A percentile compares a stretch with the other conserved stretches of the same genome.
These are phyloP conservation scores for Xanthia icteritia DNA, from an alignment of 2,888 invertebrate genomes.

Conservation along the genomic window DNA sequence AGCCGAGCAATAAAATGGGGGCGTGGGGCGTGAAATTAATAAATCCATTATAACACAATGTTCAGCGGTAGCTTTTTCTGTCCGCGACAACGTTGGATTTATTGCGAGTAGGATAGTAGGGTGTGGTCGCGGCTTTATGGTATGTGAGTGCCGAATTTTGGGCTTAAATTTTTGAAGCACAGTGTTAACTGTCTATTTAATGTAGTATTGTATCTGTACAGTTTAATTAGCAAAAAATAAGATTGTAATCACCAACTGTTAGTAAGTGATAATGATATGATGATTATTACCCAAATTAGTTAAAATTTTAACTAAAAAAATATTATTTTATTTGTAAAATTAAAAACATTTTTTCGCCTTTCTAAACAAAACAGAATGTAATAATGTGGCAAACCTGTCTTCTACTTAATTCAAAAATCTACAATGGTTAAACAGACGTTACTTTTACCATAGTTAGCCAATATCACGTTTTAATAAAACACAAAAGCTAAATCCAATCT, in stretches of 20 bases:
- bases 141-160: slow-evolving; percentile 62
- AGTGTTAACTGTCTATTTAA: background rate
- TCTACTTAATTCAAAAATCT: background rate
- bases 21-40: slow-evolving; percentile 83
- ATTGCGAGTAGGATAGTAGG: slow-evolving; percentile 77
- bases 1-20: slow-evolving; percentile 68
- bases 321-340: too few species aligned
- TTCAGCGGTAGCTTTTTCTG: slow-evolving; percentile 83
- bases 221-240: too few species aligned
- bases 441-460: background rate
- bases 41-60: slow-evolving; percentile 86
- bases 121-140: slow-evolving; percentile 64
- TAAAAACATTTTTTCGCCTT: too few species aligned
- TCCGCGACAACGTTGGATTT: slow-evolving; percentile 83
- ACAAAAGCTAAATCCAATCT: slow-evolving; percentile 9
- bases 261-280: too few species aligned
- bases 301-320: too few species aligned
- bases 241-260: too few species aligned
- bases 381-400: background rate
- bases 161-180: background rate
- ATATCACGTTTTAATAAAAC: background rate
- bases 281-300: too few species aligned
- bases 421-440: too few species aligned
- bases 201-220: too few species aligned
- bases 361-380: background rate